Percentiles rank a stretch among this genome's conserved stretches.
These are phyloP conservation scores for Chaetodon trifasciatus DNA, from an alignment of 2,797 vertebrate genomes.

Conservation along the genomic window DNA sequence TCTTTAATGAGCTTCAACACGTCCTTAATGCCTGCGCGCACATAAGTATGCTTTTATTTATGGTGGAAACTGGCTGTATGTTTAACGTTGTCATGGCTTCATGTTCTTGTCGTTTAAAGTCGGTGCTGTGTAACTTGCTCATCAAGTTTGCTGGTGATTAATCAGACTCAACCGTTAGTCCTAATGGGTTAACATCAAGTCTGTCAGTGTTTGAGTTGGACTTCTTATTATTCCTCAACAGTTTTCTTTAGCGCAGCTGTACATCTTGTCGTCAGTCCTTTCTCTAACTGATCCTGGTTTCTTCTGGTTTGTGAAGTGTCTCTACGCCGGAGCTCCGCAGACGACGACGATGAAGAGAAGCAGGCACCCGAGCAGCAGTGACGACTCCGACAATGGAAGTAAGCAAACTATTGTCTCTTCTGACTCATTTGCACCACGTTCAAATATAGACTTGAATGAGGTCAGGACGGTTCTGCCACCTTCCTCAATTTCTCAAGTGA, in stretches of 20 bases:
- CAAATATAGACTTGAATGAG: conserved; percentile 53
- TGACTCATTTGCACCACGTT: conserved; percentile 43
- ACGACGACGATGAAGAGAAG: conserved; percentile 93
- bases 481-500: conserved; percentile 19
- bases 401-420: conserved; percentile 80
- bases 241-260: neutral
- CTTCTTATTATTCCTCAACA: neutral
- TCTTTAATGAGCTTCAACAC: neutral
- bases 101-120: neutral
- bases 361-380: conserved; percentile 94
- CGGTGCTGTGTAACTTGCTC: neutral
- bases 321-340: conserved; percentile 42
- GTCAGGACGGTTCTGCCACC: neutral
- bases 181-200: neutral
- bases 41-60: neutral
- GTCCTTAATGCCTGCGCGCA: neutral
- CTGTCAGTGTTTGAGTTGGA: neutral
- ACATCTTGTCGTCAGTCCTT: neutral
- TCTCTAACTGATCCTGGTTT: neutral
- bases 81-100: neutral
- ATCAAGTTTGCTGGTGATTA: neutral
- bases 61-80: neutral
- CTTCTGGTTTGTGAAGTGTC: conserved; percentile 47
- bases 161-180: neutral
- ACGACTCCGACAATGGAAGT: conserved; percentile 99